Base-by-base conservation (phyloP, 2,888 invertebrate species). In the Lampropteryx suffumata region DNA sequence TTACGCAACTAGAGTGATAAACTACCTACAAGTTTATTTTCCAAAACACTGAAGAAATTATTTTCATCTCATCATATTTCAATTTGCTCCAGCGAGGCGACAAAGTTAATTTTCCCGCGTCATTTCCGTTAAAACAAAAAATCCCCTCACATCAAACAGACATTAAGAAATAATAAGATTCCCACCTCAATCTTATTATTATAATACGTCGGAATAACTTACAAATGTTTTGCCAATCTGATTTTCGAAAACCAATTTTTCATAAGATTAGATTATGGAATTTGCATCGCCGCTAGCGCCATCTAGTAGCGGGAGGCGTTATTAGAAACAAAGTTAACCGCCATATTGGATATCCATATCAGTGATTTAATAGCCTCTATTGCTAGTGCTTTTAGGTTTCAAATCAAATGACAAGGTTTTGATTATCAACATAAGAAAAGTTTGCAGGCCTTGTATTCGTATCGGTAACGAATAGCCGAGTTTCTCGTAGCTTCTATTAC, bases 231-330 rank as follows among this genome's bases (percentile, higher is more conserved):
- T 88, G 70, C 73, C 83, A 85, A 87, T 86, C 85, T 81, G 79
- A 84, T 82, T 79, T 75, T 61, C 61, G 57, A 64, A 71, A 73
- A 75, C 81, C 82, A 83, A 82, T 88, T 88, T 89, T 88, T 88
- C 88, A 83, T 83, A 71, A 85, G 83, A 88, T 86, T 84, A 84
- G 79, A 82, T 84, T 84, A 84, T 80, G 75, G 72, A 74, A 88
- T 89, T 89, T 88, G 83, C 88, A 89, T 88, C 59, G 85, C 88
- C 84, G 65, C 50, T 67, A 77, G 85, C 87, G 85, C 84, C 88
- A 88, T 86, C 89, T 88, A 80, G 79, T 78, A 76, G 62, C 65
- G 73, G 74, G 69, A 66, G 70, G 69, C 39, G 62, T 65, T 66
- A 78, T 71, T 71, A 67, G 59, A 57, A 62, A 71, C 81, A 65